These are phyloP conservation scores for Pelvicachromis taeniatus DNA, from an alignment of 2,113 vertebrate genomes.

Conservation along the genomic window DNA sequence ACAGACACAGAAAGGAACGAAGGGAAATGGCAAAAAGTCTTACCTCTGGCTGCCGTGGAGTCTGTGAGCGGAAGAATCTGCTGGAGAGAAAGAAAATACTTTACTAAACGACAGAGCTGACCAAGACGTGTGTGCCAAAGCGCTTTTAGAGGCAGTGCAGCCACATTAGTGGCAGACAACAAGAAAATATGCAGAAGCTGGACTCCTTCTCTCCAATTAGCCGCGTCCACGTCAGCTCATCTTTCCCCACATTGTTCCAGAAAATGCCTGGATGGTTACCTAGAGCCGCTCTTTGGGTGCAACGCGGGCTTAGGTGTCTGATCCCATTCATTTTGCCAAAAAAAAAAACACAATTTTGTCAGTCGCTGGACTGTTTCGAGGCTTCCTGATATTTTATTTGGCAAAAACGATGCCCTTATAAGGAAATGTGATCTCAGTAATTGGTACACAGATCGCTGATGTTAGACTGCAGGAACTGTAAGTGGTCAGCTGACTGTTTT, in stretches of 20 bases:
- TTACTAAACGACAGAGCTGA: background rate
- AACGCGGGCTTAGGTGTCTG: background rate
- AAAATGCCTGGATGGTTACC: background rate
- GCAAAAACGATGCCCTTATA: background rate
- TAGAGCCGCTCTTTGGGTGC: background rate
- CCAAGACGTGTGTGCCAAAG: background rate
- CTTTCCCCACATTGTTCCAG: background rate
- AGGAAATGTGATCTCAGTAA: background rate
- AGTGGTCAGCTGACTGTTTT: background rate
- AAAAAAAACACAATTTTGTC: background rate
- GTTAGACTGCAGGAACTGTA: background rate
- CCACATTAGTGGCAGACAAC: background rate
- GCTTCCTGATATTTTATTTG: background rate
- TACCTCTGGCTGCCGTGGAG: slow-evolving; percentile 31
- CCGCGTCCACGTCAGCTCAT: background rate
- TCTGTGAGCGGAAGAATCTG: slow-evolving; percentile 24
- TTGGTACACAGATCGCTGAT: background rate
- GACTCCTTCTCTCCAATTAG: background rate
- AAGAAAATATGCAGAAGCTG: background rate
- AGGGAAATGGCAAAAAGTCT: background rate
- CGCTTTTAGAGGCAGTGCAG: background rate
- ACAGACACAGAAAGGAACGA: background rate
- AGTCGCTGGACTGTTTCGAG: background rate
- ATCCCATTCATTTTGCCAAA: background rate
- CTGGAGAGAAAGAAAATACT: background rate